Evolutionary conservation across 30 jellyfish, hydroid and myxozoan genomes (phyloP), one percentile per base, ranked within the genome.

Genomic region (Pseudorhiza aurosa): DNA sequence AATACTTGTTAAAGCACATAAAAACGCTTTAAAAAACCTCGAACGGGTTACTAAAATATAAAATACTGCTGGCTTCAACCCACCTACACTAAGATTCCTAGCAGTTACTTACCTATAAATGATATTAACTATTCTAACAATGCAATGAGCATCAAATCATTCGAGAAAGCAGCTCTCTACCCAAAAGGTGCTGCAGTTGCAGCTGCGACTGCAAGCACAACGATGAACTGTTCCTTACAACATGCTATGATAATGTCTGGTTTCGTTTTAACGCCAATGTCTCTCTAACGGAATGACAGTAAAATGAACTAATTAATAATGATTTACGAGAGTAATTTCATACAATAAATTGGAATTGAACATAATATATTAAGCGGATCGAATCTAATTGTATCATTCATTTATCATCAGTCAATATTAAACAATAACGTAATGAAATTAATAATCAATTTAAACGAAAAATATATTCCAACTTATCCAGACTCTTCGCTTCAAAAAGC

Each of bases 391-490:
- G 86, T 73, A 53, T 73, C 43, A 39, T 73, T 50, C 63, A 19
- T 64, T 64, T 31, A 31, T 64, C 58, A 64, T 33, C 74, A 53
- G 63, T 43, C 72, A 51, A 73, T 51, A 37, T 50, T 53, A 73
- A 73, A 56, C 86, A 17, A 73, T 47, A 73, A 73, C 86, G 86
- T 73, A 73, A 73, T 73, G 86, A 73, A n/a, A 73, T 49, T 50
- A 51, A 36, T 21, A 73, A 22, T 57, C 86, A 73, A 73, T 73
- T 73, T 73, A 73, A 73, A 73, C 86, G 72, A 43, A 73, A 71
- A 73, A 73, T 73, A 73, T 73, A 25, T 51, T 35, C 51, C 75
- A 51, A 27, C 24, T 6, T 39, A 10, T 24, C 47, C 36, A 11
- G 29, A 17, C 62, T 35, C 49, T 47, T 73, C 86, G 68, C 36